These are phyloP conservation scores for Eptesicus fuscus DNA, from an alignment of 2,113 vertebrate species.

Conservation along the genomic window DNA sequence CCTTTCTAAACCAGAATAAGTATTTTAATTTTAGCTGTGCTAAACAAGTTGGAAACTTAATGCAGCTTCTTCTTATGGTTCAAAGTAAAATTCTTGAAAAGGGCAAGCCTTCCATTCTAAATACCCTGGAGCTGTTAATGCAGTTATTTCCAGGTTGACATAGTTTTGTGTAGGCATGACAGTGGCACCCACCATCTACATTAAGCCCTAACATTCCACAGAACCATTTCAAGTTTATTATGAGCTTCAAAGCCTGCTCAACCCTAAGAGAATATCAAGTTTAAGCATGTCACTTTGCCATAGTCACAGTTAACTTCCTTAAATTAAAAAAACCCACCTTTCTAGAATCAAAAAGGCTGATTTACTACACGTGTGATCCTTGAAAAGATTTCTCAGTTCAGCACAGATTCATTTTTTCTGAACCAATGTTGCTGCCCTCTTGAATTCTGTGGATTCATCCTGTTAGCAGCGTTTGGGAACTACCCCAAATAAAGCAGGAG, in stretches of 20 bases:
- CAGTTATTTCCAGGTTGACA: constrained; percentile 79
- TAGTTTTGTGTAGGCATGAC: constrained; percentile 77
- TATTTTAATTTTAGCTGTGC: constrained; percentile 79
- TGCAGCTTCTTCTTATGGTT: constrained; percentile 76
- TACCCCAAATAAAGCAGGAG: not conserved
- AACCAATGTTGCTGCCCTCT: constrained; percentile 58
- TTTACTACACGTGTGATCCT: constrained; percentile 78
- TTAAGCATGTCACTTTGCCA: constrained; percentile 81
- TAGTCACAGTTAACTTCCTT: constrained; percentile 79
- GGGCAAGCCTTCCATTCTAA: constrained; percentile 71
- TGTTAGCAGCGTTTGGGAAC: constrained; percentile 20
- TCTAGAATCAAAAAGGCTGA: constrained; percentile 58
- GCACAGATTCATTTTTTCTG: constrained; percentile 50
- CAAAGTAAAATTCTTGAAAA: constrained; percentile 78
- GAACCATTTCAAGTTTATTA: constrained; percentile 79
- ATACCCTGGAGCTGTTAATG: constrained; percentile 80
- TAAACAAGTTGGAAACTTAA: constrained; percentile 75
- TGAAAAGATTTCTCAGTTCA: constrained; percentile 62
- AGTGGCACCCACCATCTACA: constrained; percentile 73
- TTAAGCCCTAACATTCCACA: constrained; percentile 78
- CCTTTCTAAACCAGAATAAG: constrained; percentile 77
- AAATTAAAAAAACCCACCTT: constrained; percentile 75
- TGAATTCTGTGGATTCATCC: constrained; percentile 47
- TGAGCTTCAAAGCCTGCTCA: constrained; percentile 76
- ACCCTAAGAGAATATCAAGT: constrained; percentile 81